These are phyloP conservation scores for Cryptotis parvus DNA, from an alignment of 2,113 vertebrate species.

Conservation along the genomic window DNA sequence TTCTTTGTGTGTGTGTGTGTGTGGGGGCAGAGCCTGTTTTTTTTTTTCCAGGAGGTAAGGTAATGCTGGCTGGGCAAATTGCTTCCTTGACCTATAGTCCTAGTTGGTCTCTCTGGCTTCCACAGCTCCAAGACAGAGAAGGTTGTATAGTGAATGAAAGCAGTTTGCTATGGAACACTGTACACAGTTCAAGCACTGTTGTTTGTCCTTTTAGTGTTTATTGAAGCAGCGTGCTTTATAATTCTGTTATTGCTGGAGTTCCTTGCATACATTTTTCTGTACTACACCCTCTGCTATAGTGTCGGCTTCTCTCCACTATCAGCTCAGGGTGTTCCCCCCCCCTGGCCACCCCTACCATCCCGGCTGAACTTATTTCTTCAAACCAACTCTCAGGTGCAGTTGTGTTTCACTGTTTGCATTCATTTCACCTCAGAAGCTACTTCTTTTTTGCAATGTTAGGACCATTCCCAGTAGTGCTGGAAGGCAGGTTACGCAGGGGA, in stretches of 20 bases:
- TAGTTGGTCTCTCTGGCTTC: neutral
- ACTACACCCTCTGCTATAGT: too few relatives aligned
- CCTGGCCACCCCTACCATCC: too few relatives aligned
- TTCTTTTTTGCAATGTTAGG: neutral
- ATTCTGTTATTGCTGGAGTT: too few relatives aligned
- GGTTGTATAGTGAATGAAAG: constrained; percentile 9
- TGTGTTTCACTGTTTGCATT: neutral
- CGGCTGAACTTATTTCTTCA: too few relatives aligned
- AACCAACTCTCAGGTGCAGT: too few relatives aligned
- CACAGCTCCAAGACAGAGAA: neutral
- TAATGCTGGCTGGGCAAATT: neutral
- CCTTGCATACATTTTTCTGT: too few relatives aligned
- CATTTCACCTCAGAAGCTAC: neutral
- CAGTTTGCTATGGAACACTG: neutral
- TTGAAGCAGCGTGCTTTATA: too few relatives aligned
- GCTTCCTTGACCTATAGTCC: neutral
- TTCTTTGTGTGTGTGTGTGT: neutral
- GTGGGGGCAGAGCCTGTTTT: neutral
- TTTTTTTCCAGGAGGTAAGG: neutral
- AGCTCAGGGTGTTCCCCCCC: too few relatives aligned
- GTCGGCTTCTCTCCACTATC: too few relatives aligned
- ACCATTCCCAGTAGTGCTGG: too few relatives aligned
- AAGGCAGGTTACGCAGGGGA: too few relatives aligned
- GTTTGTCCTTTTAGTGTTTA: too few relatives aligned
- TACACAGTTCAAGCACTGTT: neutral